Base-by-base conservation (phyloP, 2,113 vertebrate genomes). In the Sapayoa aenigma region DNA sequence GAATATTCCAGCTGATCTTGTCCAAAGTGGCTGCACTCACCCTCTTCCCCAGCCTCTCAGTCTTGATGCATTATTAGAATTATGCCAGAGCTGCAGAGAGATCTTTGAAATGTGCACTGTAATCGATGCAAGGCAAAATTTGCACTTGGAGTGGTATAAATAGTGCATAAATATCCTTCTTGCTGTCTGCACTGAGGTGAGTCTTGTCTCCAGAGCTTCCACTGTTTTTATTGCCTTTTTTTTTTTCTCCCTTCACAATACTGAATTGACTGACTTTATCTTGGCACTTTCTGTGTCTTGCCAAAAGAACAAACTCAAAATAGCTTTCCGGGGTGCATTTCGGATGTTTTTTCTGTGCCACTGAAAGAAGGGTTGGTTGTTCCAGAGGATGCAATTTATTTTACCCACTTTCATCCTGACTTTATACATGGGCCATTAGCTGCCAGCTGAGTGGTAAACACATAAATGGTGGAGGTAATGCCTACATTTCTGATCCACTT, bases 361-460 rank as follows among this genome's bases (percentile, higher is more conserved):
- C 59, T 79, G 71, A 69, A 87, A 90, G 74, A 87, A 82, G 87
- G 55, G 87, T 52, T 62, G 55, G 59, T 53, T 80, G 73, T 92
- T 93, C 88, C 59, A 83, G 93, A 88, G 82, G 73, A 95, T 79
- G 58, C 78, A 58, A 53, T 79, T 90, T 94, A 56, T 92, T 94
- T 90, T 95, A 60, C 75, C 82, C 81, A 39, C 87, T 93, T 89
- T 87, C 91, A 76, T 62, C 91, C 78, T 31, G 77, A 89, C 9
- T 92, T 93, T 94, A 53, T 82, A 58, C 42, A 83, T 50, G 89
- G 89, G 49, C 91, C 93, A 95, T 95, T 93, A 95, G 84, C 80
- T 94, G 69, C 89, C 93, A 92, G 91, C 94, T 91, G 71, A 94
- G 84, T 95, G 87, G 50, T 91, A 95, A 96, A 92, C 86, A 89